Evolutionary conservation across 2,113 vertebrate genomes (phyloP).

Genomic region (Scortum barcoo): DNA sequence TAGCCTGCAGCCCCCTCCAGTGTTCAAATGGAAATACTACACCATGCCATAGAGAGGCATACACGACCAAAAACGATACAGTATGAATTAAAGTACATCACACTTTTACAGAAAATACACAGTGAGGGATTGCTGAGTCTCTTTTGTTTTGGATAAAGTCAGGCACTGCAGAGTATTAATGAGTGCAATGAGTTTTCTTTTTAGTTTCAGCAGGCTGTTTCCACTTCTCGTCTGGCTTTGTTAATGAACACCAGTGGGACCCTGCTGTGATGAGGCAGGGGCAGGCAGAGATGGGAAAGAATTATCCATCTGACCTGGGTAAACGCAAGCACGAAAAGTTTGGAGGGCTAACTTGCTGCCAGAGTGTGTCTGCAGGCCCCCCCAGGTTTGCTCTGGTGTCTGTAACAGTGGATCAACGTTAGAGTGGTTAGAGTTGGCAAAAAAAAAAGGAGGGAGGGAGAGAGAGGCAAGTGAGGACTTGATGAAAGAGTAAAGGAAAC

Average conservation of each 20-base stretch:
- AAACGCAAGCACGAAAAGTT: slow-evolving; percentile 1
- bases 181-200: slow-evolving; percentile 13
- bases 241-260: slow-evolving; percentile 43
- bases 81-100: background rate
- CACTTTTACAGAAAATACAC: background rate
- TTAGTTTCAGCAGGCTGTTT: background rate
- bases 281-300: background rate
- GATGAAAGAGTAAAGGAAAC: slow-evolving; percentile 28
- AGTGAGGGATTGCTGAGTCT: background rate
- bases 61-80: background rate
- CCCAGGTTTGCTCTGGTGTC: background rate
- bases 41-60: background rate
- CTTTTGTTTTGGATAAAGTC: background rate
- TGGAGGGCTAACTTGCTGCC: background rate
- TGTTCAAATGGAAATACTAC: slow-evolving; percentile 41
- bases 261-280: slow-evolving; percentile 3
- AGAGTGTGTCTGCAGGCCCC: background rate
- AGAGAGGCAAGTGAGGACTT: background rate
- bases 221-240: background rate
- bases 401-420: background rate
- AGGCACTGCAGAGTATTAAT: background rate
- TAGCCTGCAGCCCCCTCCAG: slow-evolving; percentile 44
- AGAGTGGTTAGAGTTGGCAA: background rate
- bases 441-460: background rate
- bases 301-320: background rate